These are phyloP conservation scores for Eupeodes latifasciatus DNA, from an alignment of 2,888 invertebrate species.

Conservation along the genomic window DNA sequence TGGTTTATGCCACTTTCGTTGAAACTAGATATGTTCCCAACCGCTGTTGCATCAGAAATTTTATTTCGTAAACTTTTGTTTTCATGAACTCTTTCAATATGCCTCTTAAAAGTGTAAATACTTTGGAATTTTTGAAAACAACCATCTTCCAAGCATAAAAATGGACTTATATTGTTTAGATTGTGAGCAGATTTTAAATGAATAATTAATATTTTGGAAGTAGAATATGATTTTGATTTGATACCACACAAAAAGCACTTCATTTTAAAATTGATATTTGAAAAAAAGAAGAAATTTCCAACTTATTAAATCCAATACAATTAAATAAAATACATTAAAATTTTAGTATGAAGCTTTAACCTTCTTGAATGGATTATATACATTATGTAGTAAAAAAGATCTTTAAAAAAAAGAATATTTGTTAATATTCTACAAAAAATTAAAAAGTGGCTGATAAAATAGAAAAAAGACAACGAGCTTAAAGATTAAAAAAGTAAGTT, in stretches of 20 bases:
- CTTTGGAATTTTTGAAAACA: conserved; percentile 41
- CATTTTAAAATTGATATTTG: neutral
- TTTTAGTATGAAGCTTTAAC: too few species aligned
- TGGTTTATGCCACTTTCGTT: neutral
- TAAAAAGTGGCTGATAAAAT: too few species aligned
- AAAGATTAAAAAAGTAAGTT: too few species aligned
- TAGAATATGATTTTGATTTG: neutral
- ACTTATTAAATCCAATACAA: too few species aligned
- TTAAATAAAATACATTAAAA: too few species aligned
- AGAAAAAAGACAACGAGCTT: too few species aligned
- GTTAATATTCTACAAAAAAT: too few species aligned
- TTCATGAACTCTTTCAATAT: conserved; percentile 6
- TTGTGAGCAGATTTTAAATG: conserved; percentile 21
- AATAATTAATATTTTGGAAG: conserved; percentile 1
- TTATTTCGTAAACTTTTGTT: neutral
- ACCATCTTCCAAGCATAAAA: conserved; percentile 36
- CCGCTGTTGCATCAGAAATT: neutral
- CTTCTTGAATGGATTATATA: too few species aligned
- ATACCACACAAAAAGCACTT: conserved; percentile 31
- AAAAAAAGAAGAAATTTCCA: too few species aligned
- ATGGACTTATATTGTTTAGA: conserved; percentile 7
- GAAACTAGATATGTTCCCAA: neutral
- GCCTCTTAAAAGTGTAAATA: conserved; percentile 4
- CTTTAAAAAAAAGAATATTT: too few species aligned
- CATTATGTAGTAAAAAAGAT: too few species aligned